Conservation (phyloP, 2,888 invertebrate species). For the Chironomus tentans region DNA sequence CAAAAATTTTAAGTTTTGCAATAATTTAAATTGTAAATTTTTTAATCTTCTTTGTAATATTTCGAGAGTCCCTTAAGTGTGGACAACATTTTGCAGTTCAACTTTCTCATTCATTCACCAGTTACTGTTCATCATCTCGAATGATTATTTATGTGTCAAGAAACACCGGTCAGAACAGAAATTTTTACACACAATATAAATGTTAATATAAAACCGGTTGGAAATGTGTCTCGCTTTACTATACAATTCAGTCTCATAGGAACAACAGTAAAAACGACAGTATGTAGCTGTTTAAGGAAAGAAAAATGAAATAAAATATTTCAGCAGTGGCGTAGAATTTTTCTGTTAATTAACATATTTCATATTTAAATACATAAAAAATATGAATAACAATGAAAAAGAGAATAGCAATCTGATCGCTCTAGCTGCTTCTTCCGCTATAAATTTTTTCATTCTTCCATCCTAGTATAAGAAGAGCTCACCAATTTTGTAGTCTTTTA, state of each 20-base stretch:
- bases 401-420: not conserved
- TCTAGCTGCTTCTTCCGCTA: not conserved
- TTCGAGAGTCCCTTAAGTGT: too few species aligned
- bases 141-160: slow-evolving; percentile 23
- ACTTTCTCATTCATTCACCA: too few species aligned
- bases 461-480: too few species aligned
- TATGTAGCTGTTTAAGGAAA: not conserved
- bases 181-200: slow-evolving; percentile 18
- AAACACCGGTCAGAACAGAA: slow-evolving; percentile 14
- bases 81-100: too few species aligned
- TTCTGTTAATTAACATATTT: not conserved
- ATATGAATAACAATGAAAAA: not conserved
- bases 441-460: not conserved
- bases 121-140: not conserved
- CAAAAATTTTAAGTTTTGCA: too few species aligned
- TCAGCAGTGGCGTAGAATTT: slow-evolving; percentile 3
- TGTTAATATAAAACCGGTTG: slow-evolving; percentile 21
- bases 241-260: not conserved
- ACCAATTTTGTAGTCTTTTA: too few species aligned
- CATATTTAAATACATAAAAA: not conserved
- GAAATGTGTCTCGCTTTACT: slow-evolving; percentile 4
- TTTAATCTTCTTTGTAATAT: too few species aligned
- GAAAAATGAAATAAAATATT: not conserved
- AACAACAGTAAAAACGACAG: not conserved
- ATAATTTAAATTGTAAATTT: too few species aligned